Evolutionary conservation across 1,140 invertebrate genomes (phyloP).

Genomic region (Onthophagus taurus): DNA sequence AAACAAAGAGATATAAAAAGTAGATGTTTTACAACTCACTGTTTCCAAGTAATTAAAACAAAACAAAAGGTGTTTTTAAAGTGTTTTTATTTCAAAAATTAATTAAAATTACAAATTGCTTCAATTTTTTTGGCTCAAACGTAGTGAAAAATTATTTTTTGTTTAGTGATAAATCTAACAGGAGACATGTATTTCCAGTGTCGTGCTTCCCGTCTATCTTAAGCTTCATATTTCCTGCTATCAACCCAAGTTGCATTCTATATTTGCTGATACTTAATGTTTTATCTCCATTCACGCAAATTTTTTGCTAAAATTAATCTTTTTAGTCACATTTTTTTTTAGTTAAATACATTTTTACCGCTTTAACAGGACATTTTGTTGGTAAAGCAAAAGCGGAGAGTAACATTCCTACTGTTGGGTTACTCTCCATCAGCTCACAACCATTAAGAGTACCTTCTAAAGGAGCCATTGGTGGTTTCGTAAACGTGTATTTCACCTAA

Average conservation of each 20-base stretch:
- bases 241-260: conserved; percentile 5
- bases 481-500: conserved; percentile 6
- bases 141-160: too few species aligned
- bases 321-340: background rate
- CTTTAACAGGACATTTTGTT: conserved; percentile 3
- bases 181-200: conserved; percentile 6
- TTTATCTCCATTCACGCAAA: conserved; percentile 5
- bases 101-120: too few species aligned
- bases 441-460: background rate
- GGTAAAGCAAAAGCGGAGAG: background rate
- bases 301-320: conserved; percentile 8
- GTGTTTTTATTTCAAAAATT: too few species aligned
- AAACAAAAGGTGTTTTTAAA: too few species aligned
- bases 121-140: too few species aligned
- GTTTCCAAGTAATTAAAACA: too few species aligned
- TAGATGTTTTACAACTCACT: too few species aligned
- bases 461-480: conserved; percentile 2
- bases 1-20: too few species aligned
- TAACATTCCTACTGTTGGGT: background rate
- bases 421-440: background rate
- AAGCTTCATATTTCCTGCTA: conserved; percentile 5
- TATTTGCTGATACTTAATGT: conserved; percentile 5
- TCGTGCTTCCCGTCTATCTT: background rate
- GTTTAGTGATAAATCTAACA: too few species aligned
- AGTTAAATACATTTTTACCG: background rate